These are phyloP conservation scores for Cranoglanis bouderius DNA, from an alignment of 2,113 vertebrate species.

Conservation along the genomic window DNA sequence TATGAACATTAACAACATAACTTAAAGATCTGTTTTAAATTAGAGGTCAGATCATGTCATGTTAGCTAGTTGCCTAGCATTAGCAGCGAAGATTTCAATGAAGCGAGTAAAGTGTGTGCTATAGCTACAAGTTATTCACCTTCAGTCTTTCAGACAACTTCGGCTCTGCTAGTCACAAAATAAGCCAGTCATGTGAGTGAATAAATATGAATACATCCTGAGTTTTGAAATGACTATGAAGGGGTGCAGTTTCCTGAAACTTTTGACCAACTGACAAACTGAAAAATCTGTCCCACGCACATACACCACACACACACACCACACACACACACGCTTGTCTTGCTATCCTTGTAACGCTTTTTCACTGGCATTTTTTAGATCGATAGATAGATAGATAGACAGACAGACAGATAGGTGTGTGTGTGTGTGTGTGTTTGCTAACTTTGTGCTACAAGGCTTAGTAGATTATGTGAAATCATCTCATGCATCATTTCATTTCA, in stretches of 20 bases:
- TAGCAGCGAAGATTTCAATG: background rate
- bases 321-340: background rate
- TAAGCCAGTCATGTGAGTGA: background rate
- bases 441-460: no score
- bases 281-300: background rate
- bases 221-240: slow-evolving; percentile 13
- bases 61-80: background rate
- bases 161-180: background rate
- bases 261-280: slow-evolving; percentile 21
- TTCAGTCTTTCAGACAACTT: background rate
- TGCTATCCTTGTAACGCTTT: background rate
- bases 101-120: background rate
- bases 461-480: no score
- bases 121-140: background rate
- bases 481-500: no score
- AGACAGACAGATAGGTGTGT: no score
- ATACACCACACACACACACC: no score
- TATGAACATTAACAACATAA: background rate
- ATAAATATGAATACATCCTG: background rate
- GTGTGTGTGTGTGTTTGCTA: no score
- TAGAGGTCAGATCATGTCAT: background rate
- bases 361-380: background rate
- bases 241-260: background rate
- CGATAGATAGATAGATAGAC: no score
- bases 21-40: background rate